A percentile compares a stretch with the other conserved stretches of the same genome.
Evolutionary conservation across 2,888 invertebrate species (phyloP).

Genomic region (Galeruca laticollis): DNA sequence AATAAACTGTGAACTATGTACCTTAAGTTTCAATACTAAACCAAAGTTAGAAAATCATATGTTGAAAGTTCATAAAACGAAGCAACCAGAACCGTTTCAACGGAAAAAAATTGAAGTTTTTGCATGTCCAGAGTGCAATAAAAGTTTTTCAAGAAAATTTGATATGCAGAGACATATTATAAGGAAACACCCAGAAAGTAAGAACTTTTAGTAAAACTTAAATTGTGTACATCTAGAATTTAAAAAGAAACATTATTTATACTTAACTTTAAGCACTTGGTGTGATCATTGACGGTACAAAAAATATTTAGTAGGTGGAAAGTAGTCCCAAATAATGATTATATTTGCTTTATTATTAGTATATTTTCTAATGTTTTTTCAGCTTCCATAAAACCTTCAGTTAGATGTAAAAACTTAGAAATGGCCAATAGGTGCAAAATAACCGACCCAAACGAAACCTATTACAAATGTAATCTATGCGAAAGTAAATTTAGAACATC

Average conservation of each 20-base stretch:
- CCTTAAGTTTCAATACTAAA: conserved; percentile 48
- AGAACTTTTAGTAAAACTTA: conserved; percentile 1
- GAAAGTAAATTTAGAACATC: conserved; percentile 59
- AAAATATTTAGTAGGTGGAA: too few species aligned
- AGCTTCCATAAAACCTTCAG: conserved; percentile 31
- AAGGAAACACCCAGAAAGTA: conserved; percentile 53
- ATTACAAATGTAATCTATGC: conserved; percentile 66
- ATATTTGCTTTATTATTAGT: background rate
- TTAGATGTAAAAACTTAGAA: conserved; percentile 50
- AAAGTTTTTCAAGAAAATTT: conserved; percentile 61
- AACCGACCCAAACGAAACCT: conserved; percentile 52
- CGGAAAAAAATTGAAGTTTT: conserved; percentile 58
- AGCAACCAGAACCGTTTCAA: conserved; percentile 43
- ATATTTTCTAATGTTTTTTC: background rate
- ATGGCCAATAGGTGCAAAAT: conserved; percentile 57
- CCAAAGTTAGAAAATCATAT: conserved; percentile 52
- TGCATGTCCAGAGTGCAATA: conserved; percentile 59
- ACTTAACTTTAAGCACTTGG: too few species aligned
- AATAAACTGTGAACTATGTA: conserved; percentile 51
- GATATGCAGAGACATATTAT: conserved; percentile 62
- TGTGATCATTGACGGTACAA: too few species aligned
- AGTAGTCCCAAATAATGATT: too few species aligned
- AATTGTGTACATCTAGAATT: too few species aligned
- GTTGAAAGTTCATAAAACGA: conserved; percentile 47
- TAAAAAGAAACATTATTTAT: too few species aligned